phyloP scores from a whole-genome alignment of 2,113 vertebrate species.

The Grantiella picta region DNA sequence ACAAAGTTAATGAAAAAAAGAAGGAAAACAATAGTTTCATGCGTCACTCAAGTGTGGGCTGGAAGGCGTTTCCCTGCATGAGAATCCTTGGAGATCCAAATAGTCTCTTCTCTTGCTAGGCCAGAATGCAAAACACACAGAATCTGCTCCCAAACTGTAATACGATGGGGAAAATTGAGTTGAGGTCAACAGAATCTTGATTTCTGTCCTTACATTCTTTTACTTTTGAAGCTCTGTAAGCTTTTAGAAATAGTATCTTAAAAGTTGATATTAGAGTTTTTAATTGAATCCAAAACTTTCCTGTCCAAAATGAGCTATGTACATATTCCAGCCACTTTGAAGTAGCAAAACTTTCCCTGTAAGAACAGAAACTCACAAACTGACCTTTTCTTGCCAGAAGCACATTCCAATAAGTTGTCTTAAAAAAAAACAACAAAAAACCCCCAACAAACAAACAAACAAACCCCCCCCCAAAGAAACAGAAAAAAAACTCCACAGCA shows the following conservation, averaged over 20 bases:
- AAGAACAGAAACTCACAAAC: neutral
- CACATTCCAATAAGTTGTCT: neutral
- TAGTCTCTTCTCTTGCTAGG: neutral
- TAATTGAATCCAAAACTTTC: neutral
- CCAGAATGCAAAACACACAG: neutral
- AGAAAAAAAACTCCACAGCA: no score
- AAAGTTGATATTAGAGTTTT: neutral
- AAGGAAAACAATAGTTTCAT: neutral
- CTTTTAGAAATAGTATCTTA: neutral
- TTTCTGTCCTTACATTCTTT: neutral
- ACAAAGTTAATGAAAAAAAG: neutral
- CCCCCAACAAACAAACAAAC: no score
- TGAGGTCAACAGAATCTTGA: neutral
- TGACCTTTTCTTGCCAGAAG: neutral
- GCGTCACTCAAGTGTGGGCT: neutral
- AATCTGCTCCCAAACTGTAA: neutral
- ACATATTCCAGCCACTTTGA: neutral
- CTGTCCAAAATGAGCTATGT: neutral
- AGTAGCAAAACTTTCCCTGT: neutral
- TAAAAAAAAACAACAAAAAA: neutral
- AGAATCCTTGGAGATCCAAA: neutral
- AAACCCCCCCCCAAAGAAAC: no score
- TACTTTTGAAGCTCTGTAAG: neutral
- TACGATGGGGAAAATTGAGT: neutral
- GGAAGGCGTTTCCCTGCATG: neutral